These are phyloP conservation scores for Drosophila willistoni DNA, from an alignment of 1,140 invertebrate species.

Conservation along the genomic window DNA sequence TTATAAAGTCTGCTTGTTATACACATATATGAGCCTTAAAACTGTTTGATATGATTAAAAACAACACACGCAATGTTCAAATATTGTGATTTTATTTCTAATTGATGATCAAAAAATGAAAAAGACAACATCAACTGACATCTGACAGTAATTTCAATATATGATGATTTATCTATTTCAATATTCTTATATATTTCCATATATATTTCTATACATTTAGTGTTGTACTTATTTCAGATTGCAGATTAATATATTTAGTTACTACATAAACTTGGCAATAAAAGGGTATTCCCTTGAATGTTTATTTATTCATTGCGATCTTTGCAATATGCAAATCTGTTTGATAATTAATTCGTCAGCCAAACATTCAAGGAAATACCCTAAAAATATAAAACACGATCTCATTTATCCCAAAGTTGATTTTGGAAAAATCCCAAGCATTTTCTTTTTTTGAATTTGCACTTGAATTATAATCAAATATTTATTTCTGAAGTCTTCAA, in stretches of 20 bases:
- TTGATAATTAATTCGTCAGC: constrained; percentile 2
- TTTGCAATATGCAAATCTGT: neutral
- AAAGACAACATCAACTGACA: neutral
- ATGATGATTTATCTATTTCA: constrained; percentile 21
- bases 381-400: constrained; percentile 18
- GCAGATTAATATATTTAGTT: neutral
- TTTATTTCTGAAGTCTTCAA: too few relatives aligned
- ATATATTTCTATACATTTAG: neutral
- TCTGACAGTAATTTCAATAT: neutral
- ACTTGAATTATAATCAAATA: too few relatives aligned
- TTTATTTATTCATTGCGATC: constrained; percentile 4
- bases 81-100: neutral
- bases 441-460: neutral
- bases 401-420: neutral
- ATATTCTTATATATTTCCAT: too few relatives aligned
- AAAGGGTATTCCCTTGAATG: neutral
- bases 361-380: neutral
- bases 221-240: neutral
- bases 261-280: neutral
- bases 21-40: neutral
- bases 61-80: neutral
- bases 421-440: neutral
- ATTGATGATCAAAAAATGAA: constrained; percentile 5
- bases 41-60: neutral
- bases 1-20: constrained; percentile 1